Conservation (phyloP, 2,113 vertebrate species). For the Daubentonia madagascariensis region DNA sequence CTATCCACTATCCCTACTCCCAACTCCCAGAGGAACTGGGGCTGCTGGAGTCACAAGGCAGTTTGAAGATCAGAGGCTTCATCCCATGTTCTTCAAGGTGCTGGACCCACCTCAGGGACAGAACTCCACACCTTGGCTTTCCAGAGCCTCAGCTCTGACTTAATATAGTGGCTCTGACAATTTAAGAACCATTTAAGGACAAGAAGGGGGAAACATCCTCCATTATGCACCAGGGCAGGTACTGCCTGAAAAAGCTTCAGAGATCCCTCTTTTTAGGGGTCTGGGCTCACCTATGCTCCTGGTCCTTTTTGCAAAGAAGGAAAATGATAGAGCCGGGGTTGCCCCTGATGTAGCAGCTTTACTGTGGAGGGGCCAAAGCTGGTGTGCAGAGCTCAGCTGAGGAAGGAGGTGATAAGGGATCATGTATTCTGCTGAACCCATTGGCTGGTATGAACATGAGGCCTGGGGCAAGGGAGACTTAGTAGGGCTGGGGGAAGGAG, state of each 20-base stretch:
- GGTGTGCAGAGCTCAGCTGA: not conserved
- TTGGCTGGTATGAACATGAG: not conserved
- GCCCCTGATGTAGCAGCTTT: not conserved
- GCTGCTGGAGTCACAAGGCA: not conserved
- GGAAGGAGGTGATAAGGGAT: not conserved
- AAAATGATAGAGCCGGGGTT: not conserved
- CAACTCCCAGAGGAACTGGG: not conserved
- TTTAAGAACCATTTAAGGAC: not conserved
- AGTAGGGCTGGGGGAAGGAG: not conserved
- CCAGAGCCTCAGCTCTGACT: constrained; percentile 3
- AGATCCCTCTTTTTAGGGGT: not conserved
- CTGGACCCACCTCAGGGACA: not conserved
- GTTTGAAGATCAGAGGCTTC: not conserved
- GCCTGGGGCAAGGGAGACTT: not conserved
- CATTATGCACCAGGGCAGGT: not conserved
- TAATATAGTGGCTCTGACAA: not conserved
- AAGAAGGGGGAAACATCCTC: not conserved
- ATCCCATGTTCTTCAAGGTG: not conserved
- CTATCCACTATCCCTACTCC: not conserved
- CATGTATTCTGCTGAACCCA: not conserved
- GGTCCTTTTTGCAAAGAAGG: constrained; percentile 16
- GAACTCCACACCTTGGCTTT: not conserved
- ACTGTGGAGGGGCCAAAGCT: not conserved
- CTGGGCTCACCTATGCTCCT: not conserved
- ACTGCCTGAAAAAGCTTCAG: not conserved